Conservation (phyloP, 64 coral and sea anemone species). For the Stichodactyla mertensii region DNA sequence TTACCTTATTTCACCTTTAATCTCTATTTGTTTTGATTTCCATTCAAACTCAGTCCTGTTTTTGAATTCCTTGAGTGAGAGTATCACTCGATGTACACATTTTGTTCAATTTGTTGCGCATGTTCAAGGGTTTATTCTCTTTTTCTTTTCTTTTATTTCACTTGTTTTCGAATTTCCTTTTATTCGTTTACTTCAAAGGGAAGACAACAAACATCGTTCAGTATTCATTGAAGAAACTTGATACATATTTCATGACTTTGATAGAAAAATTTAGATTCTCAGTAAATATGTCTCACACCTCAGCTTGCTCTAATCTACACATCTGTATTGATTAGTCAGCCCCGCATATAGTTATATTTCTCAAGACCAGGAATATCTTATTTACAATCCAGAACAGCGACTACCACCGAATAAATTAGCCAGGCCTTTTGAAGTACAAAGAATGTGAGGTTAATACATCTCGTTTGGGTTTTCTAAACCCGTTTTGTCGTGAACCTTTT, state of each 20-base stretch:
- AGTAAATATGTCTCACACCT: conserved; percentile 21
- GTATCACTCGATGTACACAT: background rate
- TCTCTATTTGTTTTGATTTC: background rate
- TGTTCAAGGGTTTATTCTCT: background rate
- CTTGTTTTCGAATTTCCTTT: background rate
- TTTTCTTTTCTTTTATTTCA: background rate
- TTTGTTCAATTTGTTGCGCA: background rate
- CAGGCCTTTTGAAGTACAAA: background rate
- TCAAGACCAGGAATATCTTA: background rate
- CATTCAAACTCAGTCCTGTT: background rate
- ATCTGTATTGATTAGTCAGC: background rate
- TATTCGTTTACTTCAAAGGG: background rate
- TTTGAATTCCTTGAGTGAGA: background rate
- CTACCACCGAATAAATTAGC: background rate
- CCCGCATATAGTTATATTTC: background rate
- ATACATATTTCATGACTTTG: conserved; percentile 20
- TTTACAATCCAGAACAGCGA: background rate
- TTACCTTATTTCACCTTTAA: background rate
- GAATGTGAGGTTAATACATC: background rate
- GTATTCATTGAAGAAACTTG: background rate
- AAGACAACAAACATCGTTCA: background rate
- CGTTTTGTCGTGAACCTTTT: background rate
- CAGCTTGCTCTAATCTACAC: background rate
- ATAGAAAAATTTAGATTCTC: background rate
- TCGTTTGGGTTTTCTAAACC: background rate